These are phyloP conservation scores for Osedax frankpressi DNA, from an alignment of 2,888 invertebrate species.

Conservation along the genomic window DNA sequence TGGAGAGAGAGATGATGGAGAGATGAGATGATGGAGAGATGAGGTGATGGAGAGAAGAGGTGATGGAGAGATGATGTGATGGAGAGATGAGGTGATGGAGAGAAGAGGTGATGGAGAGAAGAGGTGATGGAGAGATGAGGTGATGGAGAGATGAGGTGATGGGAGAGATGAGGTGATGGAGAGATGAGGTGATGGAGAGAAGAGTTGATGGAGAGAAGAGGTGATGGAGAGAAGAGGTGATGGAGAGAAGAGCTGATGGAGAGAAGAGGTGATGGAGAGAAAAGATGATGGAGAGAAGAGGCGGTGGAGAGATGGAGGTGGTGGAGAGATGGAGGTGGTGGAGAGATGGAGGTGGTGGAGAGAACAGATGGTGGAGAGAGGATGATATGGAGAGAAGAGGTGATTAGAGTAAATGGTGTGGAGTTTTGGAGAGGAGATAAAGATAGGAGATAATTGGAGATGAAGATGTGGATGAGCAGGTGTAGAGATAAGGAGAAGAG, in stretches of 20 bases:
- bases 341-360: not conserved
- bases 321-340: not conserved
- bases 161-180: not conserved
- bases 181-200: not conserved
- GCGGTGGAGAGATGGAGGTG: not conserved
- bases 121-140: not conserved
- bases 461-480: not conserved
- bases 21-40: not conserved
- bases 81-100: not conserved
- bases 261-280: not conserved
- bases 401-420: not conserved
- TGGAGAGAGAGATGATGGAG: not conserved
- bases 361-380: not conserved
- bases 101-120: not conserved
- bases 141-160: not conserved
- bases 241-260: not conserved
- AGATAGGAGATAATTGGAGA: not conserved
- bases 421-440: not conserved
- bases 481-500: not conserved
- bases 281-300: not conserved
- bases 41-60: not conserved
- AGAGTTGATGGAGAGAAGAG: not conserved
- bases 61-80: not conserved
- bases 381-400: not conserved
- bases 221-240: not conserved